Evolutionary conservation across 2,888 invertebrate genomes (phyloP).

Genomic region (Leptogaster cylindrica): DNA sequence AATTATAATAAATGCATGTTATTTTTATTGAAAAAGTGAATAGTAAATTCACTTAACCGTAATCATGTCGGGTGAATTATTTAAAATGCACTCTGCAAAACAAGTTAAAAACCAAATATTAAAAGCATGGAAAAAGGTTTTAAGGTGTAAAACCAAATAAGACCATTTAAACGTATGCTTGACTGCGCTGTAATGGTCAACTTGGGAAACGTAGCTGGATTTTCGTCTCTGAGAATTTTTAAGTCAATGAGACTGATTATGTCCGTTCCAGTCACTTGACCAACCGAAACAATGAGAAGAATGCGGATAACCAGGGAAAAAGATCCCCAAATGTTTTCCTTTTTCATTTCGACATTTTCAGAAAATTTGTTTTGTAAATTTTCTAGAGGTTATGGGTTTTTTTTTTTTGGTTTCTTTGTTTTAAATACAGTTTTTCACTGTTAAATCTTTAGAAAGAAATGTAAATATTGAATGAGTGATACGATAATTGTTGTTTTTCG

Average conservation of each 20-base stretch:
- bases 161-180: constrained; percentile 23
- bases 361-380: constrained; percentile 27
- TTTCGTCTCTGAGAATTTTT: constrained; percentile 22
- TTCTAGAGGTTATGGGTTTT: no score
- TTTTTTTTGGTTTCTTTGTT: no score
- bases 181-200: constrained; percentile 33
- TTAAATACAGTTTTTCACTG: no score
- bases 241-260: constrained; percentile 38
- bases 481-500: no score
- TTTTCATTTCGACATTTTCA: constrained; percentile 20
- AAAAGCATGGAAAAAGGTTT: constrained; percentile 7
- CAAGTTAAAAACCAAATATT: no score
- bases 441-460: no score
- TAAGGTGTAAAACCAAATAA: not conserved
- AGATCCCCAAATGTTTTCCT: constrained; percentile 37
- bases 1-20: no score
- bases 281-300: constrained; percentile 60
- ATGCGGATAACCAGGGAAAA: constrained; percentile 49
- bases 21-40: not conserved
- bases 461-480: no score
- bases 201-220: constrained; percentile 17
- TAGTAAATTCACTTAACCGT: not conserved
- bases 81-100: constrained; percentile 7
- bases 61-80: not conserved
- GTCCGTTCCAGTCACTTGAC: constrained; percentile 60